These are phyloP conservation scores for Characodon lateralis DNA, from an alignment of 2,797 vertebrate genomes.

Conservation along the genomic window DNA sequence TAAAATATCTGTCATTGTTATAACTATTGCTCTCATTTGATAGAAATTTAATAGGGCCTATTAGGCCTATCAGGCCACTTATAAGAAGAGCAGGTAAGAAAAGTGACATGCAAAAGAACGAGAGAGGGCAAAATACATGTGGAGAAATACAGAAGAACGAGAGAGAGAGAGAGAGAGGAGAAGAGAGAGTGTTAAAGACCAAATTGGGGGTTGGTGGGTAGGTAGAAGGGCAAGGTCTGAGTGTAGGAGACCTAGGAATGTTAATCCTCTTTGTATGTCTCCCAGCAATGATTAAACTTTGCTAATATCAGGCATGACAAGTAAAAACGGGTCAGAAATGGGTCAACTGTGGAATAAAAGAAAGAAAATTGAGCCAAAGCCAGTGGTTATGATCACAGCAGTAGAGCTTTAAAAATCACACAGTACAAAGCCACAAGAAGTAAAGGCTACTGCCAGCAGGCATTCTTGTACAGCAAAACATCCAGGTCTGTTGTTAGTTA, in stretches of 20 bases:
- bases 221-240: conserved; percentile 71
- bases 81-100: conserved; percentile 1
- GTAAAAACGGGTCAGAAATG: conserved; percentile 71
- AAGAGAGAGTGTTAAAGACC: conserved; percentile 25
- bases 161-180: conserved; percentile 4
- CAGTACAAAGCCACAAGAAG: conserved; percentile 51
- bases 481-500: conserved; percentile 33
- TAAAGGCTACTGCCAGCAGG: conserved; percentile 23
- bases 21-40: background rate
- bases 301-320: conserved; percentile 78
- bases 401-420: conserved; percentile 44
- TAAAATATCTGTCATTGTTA: background rate
- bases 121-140: conserved; percentile 34
- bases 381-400: conserved; percentile 46
- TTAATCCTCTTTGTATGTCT: conserved; percentile 82
- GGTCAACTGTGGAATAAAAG: conserved; percentile 65
- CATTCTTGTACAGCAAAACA: conserved; percentile 20
- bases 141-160: conserved; percentile 25
- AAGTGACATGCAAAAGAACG: conserved; percentile 23
- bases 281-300: conserved; percentile 81
- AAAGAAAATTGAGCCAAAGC: conserved; percentile 55
- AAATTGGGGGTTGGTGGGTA: conserved; percentile 48
- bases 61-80: conserved; percentile 7
- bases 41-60: background rate
- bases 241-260: conserved; percentile 78